phyloP scores from a whole-genome alignment of 2,888 invertebrate genomes.

The Noctua janthe region DNA sequence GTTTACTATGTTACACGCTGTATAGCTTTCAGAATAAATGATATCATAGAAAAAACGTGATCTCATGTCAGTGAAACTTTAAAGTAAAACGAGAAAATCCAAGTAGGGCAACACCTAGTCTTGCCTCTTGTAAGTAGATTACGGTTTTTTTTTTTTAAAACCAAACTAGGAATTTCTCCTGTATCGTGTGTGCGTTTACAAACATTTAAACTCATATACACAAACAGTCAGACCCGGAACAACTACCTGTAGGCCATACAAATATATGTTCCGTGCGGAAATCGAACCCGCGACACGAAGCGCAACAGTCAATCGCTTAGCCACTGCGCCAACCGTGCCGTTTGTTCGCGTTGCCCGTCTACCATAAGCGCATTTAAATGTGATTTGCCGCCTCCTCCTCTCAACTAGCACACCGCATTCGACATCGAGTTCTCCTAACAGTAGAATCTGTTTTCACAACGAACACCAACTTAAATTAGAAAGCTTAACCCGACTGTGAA shows the following conservation, averaged over 20 bases:
- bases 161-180: too few species aligned
- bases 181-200: too few species aligned
- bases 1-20: too few species aligned
- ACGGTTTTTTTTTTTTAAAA: too few species aligned
- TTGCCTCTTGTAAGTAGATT: not conserved
- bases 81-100: not conserved
- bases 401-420: constrained; percentile 63
- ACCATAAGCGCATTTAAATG: not conserved
- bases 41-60: not conserved
- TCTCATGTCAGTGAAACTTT: not conserved
- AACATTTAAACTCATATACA: too few species aligned
- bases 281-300: too few species aligned
- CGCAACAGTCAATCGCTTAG: too few species aligned
- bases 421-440: constrained; percentile 73
- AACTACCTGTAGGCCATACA: too few species aligned
- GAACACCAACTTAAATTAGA: constrained; percentile 88
- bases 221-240: too few species aligned
- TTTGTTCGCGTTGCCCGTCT: not conserved
- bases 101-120: not conserved
- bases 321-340: too few species aligned
- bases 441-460: constrained; percentile 86
- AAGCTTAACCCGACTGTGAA: constrained; percentile 82
- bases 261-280: too few species aligned
- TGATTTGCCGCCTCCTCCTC: constrained; percentile 49
- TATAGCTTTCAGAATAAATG: too few species aligned